Conservation (phyloP, 2,113 vertebrate genomes). For the Kryptolebias marmoratus region DNA sequence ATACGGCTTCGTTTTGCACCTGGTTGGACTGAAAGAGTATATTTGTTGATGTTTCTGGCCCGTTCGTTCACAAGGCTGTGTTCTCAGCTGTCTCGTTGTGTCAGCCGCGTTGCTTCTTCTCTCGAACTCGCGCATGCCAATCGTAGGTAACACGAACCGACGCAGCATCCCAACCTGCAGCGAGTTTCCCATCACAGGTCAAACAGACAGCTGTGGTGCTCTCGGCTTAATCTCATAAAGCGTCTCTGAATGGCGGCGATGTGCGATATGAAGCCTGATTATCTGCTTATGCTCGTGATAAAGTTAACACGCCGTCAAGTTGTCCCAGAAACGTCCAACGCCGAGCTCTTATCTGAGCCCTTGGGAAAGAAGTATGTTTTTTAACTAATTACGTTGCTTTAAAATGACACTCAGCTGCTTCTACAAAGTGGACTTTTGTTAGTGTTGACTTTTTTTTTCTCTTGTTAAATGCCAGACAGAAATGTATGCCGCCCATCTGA, state of each 20-base stretch:
- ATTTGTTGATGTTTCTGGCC: constrained; percentile 26
- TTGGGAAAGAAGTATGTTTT: neutral
- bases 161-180: constrained; percentile 72
- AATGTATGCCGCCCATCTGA: constrained; percentile 35
- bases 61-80: constrained; percentile 48
- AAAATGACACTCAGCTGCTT: neutral
- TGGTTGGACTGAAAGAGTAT: neutral
- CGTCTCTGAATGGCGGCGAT: constrained; percentile 44
- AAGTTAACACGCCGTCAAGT: constrained; percentile 38
- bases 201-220: constrained; percentile 66
- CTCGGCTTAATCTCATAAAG: constrained; percentile 57
- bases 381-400: neutral
- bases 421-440: constrained; percentile 6
- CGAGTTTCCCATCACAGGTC: constrained; percentile 59
- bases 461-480: constrained; percentile 8
- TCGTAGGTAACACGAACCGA: constrained; percentile 74
- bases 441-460: neutral
- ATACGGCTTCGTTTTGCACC: neutral
- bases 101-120: constrained; percentile 57
- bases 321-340: neutral
- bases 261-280: constrained; percentile 36
- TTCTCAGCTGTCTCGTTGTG: constrained; percentile 72
- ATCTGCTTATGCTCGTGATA: constrained; percentile 53
- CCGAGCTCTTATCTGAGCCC: neutral
- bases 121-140: constrained; percentile 60